These are phyloP conservation scores for Mantis religiosa DNA, from an alignment of 2,888 invertebrate genomes.

Conservation along the genomic window DNA sequence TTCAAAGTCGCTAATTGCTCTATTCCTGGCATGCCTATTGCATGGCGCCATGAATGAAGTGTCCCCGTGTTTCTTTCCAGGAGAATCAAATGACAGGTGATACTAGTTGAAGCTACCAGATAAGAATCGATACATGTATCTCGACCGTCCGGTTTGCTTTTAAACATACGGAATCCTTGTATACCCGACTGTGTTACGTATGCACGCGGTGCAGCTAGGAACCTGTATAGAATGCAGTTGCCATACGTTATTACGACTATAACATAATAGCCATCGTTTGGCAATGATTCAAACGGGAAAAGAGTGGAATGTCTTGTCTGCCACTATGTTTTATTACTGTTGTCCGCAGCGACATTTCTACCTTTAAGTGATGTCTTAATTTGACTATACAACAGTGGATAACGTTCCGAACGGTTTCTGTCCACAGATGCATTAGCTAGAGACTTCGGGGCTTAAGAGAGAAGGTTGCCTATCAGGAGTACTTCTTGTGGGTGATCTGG, in stretches of 20 bases:
- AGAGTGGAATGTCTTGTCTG: background rate
- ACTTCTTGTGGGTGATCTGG: background rate
- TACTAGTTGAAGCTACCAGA: background rate
- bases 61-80: background rate
- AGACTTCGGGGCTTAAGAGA: background rate
- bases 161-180: background rate
- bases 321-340: background rate
- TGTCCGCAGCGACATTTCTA: background rate
- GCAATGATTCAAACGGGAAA: background rate
- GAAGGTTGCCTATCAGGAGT: background rate
- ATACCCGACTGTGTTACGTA: background rate
- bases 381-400: background rate
- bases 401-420: background rate
- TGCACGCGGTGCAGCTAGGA: background rate
- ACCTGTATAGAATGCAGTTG: background rate
- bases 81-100: background rate
- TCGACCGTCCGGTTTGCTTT: background rate
- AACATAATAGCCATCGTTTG: background rate
- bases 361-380: background rate
- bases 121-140: background rate
- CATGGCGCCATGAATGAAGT: background rate
- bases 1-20: background rate
- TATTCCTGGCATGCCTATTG: background rate
- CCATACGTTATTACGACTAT: background rate
- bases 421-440: background rate